phyloP scores from a whole-genome alignment of 30 jellyfish, hydroid and myxozoan genomes.

The Nemopilema nomurai region DNA sequence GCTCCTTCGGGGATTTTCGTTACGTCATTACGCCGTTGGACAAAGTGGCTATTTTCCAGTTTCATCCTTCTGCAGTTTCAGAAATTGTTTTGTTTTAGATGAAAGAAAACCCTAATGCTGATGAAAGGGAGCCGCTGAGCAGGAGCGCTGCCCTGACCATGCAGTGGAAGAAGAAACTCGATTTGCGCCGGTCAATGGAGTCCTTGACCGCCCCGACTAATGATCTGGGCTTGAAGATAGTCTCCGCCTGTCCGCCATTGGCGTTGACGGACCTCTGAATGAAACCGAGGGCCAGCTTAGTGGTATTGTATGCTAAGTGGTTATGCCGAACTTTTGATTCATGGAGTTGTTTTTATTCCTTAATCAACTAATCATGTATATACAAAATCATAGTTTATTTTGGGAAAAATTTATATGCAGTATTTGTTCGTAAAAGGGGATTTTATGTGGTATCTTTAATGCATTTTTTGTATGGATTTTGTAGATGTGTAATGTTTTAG shows the following conservation, averaged over 20 bases:
- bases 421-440: too few relatives aligned
- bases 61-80: not conserved
- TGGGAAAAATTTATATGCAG: too few relatives aligned
- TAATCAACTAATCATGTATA: too few relatives aligned
- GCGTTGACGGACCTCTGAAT: constrained; percentile 53
- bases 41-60: not conserved
- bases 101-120: constrained; percentile 4
- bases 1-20: not conserved
- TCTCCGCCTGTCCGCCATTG: constrained; percentile 27
- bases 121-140: not conserved
- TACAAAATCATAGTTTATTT: too few relatives aligned
- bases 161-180: constrained; percentile 69
- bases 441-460: too few relatives aligned
- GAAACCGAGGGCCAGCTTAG: too few relatives aligned
- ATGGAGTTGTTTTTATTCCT: too few relatives aligned
- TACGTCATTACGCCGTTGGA: not conserved
- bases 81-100: constrained; percentile 12
- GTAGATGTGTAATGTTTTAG: too few relatives aligned
- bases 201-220: constrained; percentile 61
- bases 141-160: constrained; percentile 54
- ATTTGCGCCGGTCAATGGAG: constrained; percentile 61
- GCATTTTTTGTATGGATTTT: too few relatives aligned
- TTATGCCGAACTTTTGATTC: too few relatives aligned
- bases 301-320: too few relatives aligned
- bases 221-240: constrained; percentile 62